Evolutionary conservation across 2,888 invertebrate species (phyloP).

Genomic region (Panzeria rudis): DNA sequence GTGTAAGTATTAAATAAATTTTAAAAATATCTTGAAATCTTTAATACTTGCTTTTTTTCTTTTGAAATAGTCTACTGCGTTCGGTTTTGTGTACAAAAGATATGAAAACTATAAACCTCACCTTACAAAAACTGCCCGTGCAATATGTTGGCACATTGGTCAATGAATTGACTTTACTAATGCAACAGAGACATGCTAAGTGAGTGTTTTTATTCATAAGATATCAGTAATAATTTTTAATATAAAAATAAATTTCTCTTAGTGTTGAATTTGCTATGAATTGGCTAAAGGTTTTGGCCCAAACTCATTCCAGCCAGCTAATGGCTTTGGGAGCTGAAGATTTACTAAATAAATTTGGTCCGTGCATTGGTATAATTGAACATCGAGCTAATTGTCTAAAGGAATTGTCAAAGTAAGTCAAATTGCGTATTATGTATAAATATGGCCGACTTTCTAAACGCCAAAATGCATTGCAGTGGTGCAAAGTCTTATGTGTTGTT

Average conservation of each 20-base stretch:
- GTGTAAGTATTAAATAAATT: conserved; percentile 81
- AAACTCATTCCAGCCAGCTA: conserved; percentile 82
- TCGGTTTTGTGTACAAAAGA: conserved; percentile 89
- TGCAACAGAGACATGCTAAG: conserved; percentile 87
- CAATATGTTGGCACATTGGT: conserved; percentile 89
- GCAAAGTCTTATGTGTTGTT: too few species aligned
- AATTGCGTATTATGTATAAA: not conserved
- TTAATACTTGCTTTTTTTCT: not conserved
- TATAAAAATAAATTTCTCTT: conserved; percentile 16
- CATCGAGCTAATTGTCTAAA: conserved; percentile 81
- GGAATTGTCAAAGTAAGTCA: conserved; percentile 81
- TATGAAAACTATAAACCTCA: conserved; percentile 88
- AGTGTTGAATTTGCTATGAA: conserved; percentile 80
- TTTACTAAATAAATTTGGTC: conserved; percentile 80
- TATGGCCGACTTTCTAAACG: too few species aligned
- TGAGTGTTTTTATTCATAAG: conserved; percentile 83
- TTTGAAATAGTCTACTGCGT: conserved; percentile 86
- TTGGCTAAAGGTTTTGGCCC: conserved; percentile 80
- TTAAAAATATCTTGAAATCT: not conserved
- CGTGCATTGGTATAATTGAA: conserved; percentile 83
- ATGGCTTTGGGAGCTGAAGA: conserved; percentile 82
- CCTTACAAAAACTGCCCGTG: conserved; percentile 90
- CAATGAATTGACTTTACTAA: conserved; percentile 88
- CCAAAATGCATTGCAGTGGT: too few species aligned
- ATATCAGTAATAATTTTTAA: not conserved